Evolutionary conservation across 2,113 vertebrate species (phyloP).

Genomic region (Gavialis gangeticus): DNA sequence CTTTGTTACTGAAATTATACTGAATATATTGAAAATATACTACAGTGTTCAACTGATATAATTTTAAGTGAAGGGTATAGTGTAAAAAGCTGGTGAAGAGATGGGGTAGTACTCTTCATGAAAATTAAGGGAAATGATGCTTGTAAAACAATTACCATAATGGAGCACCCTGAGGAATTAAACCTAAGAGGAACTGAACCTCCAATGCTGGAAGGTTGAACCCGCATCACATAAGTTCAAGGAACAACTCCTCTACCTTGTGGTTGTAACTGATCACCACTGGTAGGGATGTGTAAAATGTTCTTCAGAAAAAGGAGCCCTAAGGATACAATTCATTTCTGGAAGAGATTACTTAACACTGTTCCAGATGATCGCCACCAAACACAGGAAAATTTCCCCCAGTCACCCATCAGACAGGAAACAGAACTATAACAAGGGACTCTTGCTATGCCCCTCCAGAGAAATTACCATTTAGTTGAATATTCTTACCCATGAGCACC

Average conservation of each 20-base stretch:
- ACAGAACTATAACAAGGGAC: no score
- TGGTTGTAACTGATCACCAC: background rate
- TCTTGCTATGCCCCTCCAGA: background rate
- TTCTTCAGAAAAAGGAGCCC: background rate
- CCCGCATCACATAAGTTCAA: background rate
- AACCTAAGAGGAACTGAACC: background rate
- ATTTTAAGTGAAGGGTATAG: background rate
- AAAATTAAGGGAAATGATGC: rapidly evolving
- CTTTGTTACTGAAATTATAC: background rate
- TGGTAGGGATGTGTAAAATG: background rate
- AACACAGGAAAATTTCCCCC: background rate
- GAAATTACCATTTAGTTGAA: background rate
- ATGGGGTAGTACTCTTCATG: rapidly evolving
- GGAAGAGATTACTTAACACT: background rate
- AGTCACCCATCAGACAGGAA: rapidly evolving
- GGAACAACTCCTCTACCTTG: background rate
- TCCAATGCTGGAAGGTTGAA: background rate
- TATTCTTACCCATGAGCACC: no score
- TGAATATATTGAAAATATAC: background rate
- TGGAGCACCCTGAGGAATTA: background rate
- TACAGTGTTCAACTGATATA: background rate
- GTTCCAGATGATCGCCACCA: rapidly evolving
- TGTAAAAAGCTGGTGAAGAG: rapidly evolving
- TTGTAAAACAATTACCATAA: rapidly evolving
- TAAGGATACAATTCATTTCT: background rate